Percentiles rank a stretch among this genome's conserved stretches.
phyloP scores from a whole-genome alignment of 2,113 vertebrate species.

The Tachysurus vachellii region DNA sequence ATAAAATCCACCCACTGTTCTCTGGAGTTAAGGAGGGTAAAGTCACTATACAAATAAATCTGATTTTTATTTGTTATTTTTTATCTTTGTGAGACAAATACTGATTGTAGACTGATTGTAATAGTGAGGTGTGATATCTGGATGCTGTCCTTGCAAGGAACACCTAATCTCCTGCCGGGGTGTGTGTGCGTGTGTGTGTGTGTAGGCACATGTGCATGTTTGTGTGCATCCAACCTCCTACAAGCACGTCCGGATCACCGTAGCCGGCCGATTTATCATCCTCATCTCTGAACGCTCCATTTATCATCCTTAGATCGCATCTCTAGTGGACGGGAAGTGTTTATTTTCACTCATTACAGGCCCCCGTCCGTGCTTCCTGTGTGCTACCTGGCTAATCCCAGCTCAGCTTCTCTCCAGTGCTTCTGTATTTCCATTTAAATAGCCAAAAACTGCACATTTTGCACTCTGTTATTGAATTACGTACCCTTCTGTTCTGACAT shows the following conservation, averaged over 20 bases:
- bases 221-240: slow-evolving; percentile 28
- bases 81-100: not conserved
- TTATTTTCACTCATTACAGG: slow-evolving; percentile 61
- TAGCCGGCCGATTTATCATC: slow-evolving; percentile 60
- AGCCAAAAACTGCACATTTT: slow-evolving; percentile 45
- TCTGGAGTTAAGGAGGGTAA: not conserved
- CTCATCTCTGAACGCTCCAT: slow-evolving; percentile 60
- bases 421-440: slow-evolving; percentile 58
- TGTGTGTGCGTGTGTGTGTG: slow-evolving; percentile 16
- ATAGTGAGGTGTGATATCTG: not conserved
- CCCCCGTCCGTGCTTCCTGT: slow-evolving; percentile 28
- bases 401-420: slow-evolving; percentile 29
- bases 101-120: not conserved
- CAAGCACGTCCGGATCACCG: slow-evolving; percentile 45
- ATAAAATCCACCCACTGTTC: not conserved
- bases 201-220: not conserved
- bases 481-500: slow-evolving; percentile 29
- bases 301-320: slow-evolving; percentile 65
- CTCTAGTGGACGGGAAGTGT: slow-evolving; percentile 59
- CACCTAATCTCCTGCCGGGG: not conserved
- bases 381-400: slow-evolving; percentile 26
- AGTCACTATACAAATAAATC: not conserved
- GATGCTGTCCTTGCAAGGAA: not conserved
- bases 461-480: slow-evolving; percentile 52
- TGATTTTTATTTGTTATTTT: not conserved